phyloP scores from a whole-genome alignment of 2,113 vertebrate species.

The Phaetusa simplex region DNA sequence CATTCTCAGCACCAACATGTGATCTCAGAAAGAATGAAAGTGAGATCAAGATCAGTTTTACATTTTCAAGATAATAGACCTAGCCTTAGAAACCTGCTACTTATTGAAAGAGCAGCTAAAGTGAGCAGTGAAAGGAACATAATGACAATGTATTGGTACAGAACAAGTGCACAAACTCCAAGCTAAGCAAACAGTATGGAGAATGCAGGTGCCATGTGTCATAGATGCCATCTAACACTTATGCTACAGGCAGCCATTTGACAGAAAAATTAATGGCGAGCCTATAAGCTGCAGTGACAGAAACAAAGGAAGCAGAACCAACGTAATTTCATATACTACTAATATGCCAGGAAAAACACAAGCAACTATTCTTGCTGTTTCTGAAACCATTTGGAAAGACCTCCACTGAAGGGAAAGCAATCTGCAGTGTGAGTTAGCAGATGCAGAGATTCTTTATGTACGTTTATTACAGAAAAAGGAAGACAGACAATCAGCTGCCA shows the following conservation, averaged over 20 bases:
- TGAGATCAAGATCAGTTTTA: background rate
- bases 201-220: background rate
- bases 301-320: background rate
- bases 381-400: background rate
- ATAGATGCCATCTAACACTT: background rate
- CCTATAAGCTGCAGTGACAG: background rate
- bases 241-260: background rate
- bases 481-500: background rate
- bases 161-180: background rate
- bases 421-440: background rate
- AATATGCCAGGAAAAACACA: background rate
- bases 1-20: background rate
- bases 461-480: background rate
- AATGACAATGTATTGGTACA: background rate
- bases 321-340: background rate
- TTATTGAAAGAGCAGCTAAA: background rate
- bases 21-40: background rate
- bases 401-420: background rate
- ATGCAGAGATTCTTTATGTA: background rate
- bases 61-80: background rate
- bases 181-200: background rate
- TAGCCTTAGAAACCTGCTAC: background rate
- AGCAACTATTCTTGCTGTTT: background rate
- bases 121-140: background rate
- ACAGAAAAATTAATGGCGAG: constrained; percentile 32